phyloP scores from a whole-genome alignment of 2,113 vertebrate species.

The Forbesichthys papilliferus region DNA sequence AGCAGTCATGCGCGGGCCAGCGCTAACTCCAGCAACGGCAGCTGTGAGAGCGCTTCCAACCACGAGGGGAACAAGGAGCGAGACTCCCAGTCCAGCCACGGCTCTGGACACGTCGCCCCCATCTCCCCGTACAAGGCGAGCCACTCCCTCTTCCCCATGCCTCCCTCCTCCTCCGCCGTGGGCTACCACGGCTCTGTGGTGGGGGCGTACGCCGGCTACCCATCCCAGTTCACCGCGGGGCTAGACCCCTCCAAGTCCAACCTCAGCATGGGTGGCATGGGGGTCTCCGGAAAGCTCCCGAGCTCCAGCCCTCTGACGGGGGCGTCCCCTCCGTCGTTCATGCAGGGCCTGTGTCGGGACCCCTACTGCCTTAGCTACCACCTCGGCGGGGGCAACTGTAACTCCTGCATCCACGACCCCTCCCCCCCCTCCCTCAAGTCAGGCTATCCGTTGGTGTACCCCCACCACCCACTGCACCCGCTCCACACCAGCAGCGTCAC shows the following conservation, averaged over 20 bases:
- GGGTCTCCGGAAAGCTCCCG: constrained; percentile 86
- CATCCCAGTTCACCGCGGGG: constrained; percentile 87
- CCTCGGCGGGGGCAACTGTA: constrained; percentile 87
- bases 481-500: constrained; percentile 83
- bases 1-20: constrained; percentile 74
- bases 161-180: constrained; percentile 84
- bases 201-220: constrained; percentile 90
- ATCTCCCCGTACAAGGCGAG: constrained; percentile 92
- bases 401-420: constrained; percentile 89
- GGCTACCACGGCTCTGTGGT: constrained; percentile 95
- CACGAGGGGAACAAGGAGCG: constrained; percentile 67
- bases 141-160: constrained; percentile 88
- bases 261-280: constrained; percentile 84
- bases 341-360: constrained; percentile 96
- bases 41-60: constrained; percentile 74
- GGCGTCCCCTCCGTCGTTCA: constrained; percentile 92
- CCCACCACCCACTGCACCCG: constrained; percentile 88
- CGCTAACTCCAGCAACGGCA: constrained; percentile 75
- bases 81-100: constrained; percentile 76
- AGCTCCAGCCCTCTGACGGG: constrained; percentile 94
- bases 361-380: constrained; percentile 95
- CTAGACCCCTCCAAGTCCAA: constrained; percentile 88
- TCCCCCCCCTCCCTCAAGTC: constrained; percentile 85
- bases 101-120: constrained; percentile 84
- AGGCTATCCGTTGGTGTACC: constrained; percentile 90